Evolutionary conservation across 2,888 invertebrate species (phyloP).

Genomic region (Leucophenga maculata): DNA sequence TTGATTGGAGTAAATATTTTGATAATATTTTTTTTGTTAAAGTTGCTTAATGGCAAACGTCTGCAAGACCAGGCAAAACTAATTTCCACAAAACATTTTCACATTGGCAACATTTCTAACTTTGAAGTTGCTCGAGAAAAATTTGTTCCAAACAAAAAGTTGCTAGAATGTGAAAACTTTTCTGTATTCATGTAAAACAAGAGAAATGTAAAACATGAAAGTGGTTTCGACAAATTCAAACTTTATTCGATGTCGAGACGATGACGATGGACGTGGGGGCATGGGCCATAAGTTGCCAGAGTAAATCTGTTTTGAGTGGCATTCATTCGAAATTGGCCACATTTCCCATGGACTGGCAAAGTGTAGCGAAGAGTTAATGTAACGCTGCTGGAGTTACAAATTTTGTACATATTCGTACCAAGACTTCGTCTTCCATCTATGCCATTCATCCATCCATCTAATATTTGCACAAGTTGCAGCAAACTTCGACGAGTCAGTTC

Average conservation of each 20-base stretch:
- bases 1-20: not conserved
- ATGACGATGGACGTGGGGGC: constrained; percentile 26
- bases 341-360: constrained; percentile 36
- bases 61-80: constrained; percentile 49
- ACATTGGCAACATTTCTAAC: not conserved
- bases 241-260: not conserved
- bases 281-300: constrained; percentile 54
- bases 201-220: constrained; percentile 46
- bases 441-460: constrained; percentile 44
- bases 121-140: constrained; percentile 50
- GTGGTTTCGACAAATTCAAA: constrained; percentile 19
- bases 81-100: constrained; percentile 33
- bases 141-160: constrained; percentile 61
- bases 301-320: constrained; percentile 64
- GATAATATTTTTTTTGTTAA: constrained; percentile 10
- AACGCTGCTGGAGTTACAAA: not conserved
- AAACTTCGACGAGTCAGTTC: constrained; percentile 31
- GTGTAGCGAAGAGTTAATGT: not conserved
- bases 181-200: constrained; percentile 46
- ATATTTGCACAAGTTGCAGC: constrained; percentile 67
- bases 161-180: constrained; percentile 64
- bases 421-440: constrained; percentile 19
- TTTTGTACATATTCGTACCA: constrained; percentile 7
- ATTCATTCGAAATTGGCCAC: constrained; percentile 52
- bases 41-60: constrained; percentile 61